phyloP scores from a whole-genome alignment of 2,797 vertebrate species.

The Discoglossus pictus region DNA sequence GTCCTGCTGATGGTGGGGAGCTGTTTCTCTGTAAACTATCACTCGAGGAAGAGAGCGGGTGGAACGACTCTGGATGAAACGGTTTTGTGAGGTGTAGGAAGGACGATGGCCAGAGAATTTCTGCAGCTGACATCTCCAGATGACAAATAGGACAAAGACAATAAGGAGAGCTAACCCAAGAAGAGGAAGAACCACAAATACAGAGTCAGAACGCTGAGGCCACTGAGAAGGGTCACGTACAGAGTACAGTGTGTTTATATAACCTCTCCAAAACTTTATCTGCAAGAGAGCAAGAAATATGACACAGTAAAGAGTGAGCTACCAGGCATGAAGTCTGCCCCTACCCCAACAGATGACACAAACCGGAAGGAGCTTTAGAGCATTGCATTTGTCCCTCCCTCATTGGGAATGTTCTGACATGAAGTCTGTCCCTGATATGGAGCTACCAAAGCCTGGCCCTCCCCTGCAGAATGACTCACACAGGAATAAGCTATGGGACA shows the following conservation, averaged over 20 bases:
- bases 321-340: too few relatives aligned
- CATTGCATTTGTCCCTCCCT: too few relatives aligned
- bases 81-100: conserved; percentile 79
- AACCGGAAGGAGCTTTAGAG: too few relatives aligned
- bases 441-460: too few relatives aligned
- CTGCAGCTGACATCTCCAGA: conserved; percentile 88
- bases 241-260: conserved; percentile 77
- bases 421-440: too few relatives aligned
- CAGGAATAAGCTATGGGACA: too few relatives aligned
- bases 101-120: conserved; percentile 82
- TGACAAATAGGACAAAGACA: conserved; percentile 85
- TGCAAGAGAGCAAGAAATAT: conserved; percentile 50
- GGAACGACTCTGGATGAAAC: conserved; percentile 76
- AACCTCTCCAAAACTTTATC: conserved; percentile 91
- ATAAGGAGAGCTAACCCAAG: conserved; percentile 84
- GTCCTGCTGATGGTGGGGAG: conserved; percentile 62
- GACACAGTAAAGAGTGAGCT: too few relatives aligned
- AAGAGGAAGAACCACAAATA: conserved; percentile 84
- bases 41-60: conserved; percentile 79
- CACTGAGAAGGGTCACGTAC: conserved; percentile 69
- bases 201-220: conserved; percentile 73
- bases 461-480: too few relatives aligned
- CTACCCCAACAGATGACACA: too few relatives aligned
- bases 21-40: conserved; percentile 77
- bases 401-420: too few relatives aligned